Conservation (phyloP, 2,888 invertebrate genomes). For the Dicyrtoma fusca region DNA sequence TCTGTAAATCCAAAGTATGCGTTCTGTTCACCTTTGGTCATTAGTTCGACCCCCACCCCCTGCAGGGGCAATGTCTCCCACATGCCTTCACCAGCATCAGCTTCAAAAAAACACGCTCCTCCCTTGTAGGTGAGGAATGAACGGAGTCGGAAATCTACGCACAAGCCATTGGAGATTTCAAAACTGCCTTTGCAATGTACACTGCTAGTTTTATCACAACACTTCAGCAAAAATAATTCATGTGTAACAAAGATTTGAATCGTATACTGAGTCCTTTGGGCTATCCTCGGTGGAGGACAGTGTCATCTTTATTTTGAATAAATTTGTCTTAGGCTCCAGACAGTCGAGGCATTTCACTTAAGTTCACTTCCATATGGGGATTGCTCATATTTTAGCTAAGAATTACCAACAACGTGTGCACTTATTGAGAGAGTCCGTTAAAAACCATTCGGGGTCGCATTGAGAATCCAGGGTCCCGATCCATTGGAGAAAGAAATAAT, state of each 20-base stretch:
- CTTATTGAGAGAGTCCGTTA: constrained; percentile 74
- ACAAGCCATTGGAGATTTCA: constrained; percentile 79
- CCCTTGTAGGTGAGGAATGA: constrained; percentile 87
- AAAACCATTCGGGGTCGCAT: constrained; percentile 72
- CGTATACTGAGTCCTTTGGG: too few species aligned
- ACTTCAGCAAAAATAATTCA: too few species aligned
- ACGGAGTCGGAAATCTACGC: constrained; percentile 88
- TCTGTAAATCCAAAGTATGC: too few species aligned
- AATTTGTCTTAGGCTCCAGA: constrained; percentile 65
- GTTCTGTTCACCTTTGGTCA: too few species aligned
- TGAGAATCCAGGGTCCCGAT: constrained; percentile 63
- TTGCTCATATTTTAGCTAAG: constrained; percentile 77
- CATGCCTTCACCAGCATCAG: too few species aligned
- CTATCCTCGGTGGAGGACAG: too few species aligned
- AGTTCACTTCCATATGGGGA: constrained; percentile 85
- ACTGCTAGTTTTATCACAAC: too few species aligned
- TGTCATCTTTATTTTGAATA: too few species aligned
- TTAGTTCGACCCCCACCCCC: too few species aligned
- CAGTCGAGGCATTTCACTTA: constrained; percentile 77
- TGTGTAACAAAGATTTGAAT: too few species aligned
- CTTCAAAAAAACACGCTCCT: constrained; percentile 79
- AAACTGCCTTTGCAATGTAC: constrained; percentile 61
- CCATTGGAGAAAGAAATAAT: constrained; percentile 71
- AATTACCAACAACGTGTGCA: constrained; percentile 78
- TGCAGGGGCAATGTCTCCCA: too few species aligned